Percentiles rank a stretch among this genome's conserved stretches.
Conservation (phyloP, 2,888 invertebrate species). For the Itoplectis maculator region DNA sequence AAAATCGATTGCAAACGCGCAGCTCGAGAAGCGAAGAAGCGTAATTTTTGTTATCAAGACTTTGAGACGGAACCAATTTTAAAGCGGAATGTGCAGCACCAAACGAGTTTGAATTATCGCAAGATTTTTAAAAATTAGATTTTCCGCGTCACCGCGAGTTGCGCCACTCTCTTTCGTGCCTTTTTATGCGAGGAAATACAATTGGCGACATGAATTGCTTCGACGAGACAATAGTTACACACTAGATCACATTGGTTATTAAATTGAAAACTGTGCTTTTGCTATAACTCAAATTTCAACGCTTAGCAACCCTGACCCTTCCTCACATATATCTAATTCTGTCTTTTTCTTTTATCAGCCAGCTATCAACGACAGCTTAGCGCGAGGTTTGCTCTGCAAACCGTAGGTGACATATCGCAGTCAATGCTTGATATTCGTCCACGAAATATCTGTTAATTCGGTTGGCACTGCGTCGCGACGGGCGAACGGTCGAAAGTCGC, state of each 20-base stretch:
- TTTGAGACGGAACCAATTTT: not conserved
- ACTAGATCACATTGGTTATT: not conserved
- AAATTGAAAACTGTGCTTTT: not conserved
- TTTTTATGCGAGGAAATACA: too few relatives aligned
- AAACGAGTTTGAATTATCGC: not conserved
- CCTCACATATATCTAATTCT: not conserved
- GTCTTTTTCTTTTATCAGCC: not conserved
- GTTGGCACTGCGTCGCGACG: constrained; percentile 12
- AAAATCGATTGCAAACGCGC: not conserved
- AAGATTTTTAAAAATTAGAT: too few relatives aligned
- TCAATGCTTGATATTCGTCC: not conserved
- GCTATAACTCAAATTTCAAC: not conserved
- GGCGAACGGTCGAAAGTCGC: not conserved
- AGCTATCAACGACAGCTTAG: not conserved
- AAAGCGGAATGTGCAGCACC: not conserved
- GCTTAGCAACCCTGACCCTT: not conserved
- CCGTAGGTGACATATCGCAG: not conserved
- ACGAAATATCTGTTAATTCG: constrained; percentile 4
- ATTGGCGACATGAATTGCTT: not conserved
- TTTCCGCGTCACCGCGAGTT: too few relatives aligned
- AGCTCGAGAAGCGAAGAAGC: not conserved
- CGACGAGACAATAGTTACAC: not conserved
- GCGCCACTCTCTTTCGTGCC: too few relatives aligned
- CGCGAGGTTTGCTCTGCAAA: constrained; percentile 1
- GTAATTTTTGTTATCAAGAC: not conserved